These are phyloP conservation scores for Manis javanica DNA, from an alignment of 2,797 vertebrate species.

Conservation along the genomic window DNA sequence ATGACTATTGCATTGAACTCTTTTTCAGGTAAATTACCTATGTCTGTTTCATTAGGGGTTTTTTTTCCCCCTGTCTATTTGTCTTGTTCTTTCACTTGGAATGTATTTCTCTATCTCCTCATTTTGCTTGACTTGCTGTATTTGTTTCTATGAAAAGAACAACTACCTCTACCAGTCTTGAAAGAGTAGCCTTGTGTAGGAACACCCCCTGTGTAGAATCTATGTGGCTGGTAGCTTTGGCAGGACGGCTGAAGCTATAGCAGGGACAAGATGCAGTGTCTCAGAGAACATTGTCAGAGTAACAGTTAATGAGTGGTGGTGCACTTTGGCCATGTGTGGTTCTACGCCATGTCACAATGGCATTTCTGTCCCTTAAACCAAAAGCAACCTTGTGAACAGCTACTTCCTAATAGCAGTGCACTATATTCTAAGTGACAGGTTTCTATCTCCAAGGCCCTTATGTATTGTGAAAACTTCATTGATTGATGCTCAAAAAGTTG, in stretches of 20 bases:
- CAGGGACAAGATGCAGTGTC: background rate
- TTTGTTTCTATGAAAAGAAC: background rate
- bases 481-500: background rate
- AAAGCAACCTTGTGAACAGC: fast-evolving
- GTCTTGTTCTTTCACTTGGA: background rate
- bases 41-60: background rate
- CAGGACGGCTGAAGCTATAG: background rate
- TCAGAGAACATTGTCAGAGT: background rate
- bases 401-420: background rate
- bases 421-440: background rate
- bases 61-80: background rate
- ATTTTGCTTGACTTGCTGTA: background rate
- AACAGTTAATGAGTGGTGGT: background rate
- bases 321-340: background rate
- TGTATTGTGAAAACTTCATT: background rate
- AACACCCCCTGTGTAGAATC: background rate
- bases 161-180: background rate
- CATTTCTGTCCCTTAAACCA: background rate
- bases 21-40: background rate
- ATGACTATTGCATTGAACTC: background rate
- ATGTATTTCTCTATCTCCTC: background rate
- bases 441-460: background rate
- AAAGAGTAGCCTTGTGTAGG: background rate
- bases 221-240: background rate
- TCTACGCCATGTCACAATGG: background rate